These are phyloP conservation scores for Ictalurus furcatus DNA, from an alignment of 2,113 vertebrate species.

Conservation along the genomic window DNA sequence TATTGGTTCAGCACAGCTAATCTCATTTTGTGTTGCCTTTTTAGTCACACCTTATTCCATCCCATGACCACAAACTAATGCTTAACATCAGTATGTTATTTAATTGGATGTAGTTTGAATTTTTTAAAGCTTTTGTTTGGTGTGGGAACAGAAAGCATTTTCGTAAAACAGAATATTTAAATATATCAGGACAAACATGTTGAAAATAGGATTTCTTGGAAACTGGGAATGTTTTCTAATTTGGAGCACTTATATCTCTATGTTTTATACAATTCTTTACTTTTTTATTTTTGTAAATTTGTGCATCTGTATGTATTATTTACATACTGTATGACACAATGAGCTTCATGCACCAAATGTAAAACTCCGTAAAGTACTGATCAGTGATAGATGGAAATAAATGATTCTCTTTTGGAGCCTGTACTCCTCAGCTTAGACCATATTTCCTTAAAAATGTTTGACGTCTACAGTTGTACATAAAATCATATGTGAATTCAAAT, in stretches of 20 bases:
- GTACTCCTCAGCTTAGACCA: neutral
- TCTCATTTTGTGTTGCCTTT: conserved; percentile 18
- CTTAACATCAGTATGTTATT: neutral
- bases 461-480: neutral
- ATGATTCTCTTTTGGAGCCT: neutral
- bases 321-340: neutral
- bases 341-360: neutral
- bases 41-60: conserved; percentile 20
- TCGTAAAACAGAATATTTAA: neutral
- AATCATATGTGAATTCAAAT: neutral
- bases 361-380: neutral
- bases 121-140: neutral
- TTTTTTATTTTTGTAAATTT: neutral
- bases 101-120: neutral
- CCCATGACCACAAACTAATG: conserved; percentile 3
- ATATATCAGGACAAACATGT: neutral
- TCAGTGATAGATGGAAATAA: neutral
- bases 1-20: conserved; percentile 1
- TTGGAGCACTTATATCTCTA: neutral
- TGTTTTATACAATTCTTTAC: neutral
- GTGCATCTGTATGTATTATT: neutral
- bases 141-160: neutral
- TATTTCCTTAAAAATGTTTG: neutral
- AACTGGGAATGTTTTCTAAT: neutral
- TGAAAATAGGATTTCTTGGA: neutral